Evolutionary conservation across 2,888 invertebrate genomes (phyloP).

Genomic region (Clunio marinus): DNA sequence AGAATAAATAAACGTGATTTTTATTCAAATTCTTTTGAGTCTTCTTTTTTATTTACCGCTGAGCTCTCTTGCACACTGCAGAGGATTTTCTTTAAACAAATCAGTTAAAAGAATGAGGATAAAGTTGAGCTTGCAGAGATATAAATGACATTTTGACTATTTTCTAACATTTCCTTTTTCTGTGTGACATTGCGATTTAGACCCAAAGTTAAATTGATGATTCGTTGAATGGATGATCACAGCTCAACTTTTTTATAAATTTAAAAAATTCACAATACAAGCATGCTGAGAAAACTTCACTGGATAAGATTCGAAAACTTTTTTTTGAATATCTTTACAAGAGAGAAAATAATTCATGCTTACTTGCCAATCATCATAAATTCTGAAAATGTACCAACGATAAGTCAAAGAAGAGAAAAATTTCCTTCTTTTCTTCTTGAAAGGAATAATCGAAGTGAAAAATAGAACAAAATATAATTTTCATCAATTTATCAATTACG

Average conservation of each 20-base stretch:
- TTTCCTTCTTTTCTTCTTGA: slow-evolving; percentile 1
- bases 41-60: not conserved
- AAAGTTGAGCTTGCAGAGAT: not conserved
- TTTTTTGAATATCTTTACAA: not conserved
- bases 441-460: not conserved
- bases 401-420: slow-evolving; percentile 26
- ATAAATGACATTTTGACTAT: slow-evolving; percentile 20
- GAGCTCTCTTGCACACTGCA: slow-evolving; percentile 5
- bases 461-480: slow-evolving; percentile 38
- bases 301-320: not conserved
- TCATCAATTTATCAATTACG: slow-evolving; percentile 39
- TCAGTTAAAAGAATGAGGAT: not conserved
- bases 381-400: slow-evolving; percentile 33
- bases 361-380: slow-evolving; percentile 37
- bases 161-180: not conserved
- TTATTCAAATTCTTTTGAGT: slow-evolving; percentile 23
- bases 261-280: too few species aligned
- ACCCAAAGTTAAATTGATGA: slow-evolving; percentile 22
- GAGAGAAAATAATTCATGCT: slow-evolving; percentile 7
- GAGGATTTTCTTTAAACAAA: not conserved
- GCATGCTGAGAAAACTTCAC: not conserved
- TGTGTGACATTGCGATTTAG: not conserved
- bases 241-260: too few species aligned
- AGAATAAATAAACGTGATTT: slow-evolving; percentile 37
- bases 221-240: not conserved